Evolutionary conservation across 2,113 vertebrate species (phyloP).

Genomic region (Anser cygnoides): DNA sequence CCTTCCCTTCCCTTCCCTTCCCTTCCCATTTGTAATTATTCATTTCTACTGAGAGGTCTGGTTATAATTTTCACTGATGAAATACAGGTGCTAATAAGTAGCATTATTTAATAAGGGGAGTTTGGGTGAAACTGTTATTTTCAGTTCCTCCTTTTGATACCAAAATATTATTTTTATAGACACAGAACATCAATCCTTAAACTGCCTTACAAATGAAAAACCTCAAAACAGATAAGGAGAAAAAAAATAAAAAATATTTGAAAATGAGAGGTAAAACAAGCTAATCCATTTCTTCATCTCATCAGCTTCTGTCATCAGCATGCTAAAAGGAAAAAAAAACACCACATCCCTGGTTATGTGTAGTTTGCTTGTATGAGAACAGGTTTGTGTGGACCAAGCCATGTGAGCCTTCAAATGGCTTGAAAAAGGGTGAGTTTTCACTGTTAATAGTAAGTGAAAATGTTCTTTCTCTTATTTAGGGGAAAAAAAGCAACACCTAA

Average conservation of each 20-base stretch:
- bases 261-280: background rate
- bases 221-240: background rate
- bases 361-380: background rate
- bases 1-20: no score
- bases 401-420: background rate
- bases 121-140: background rate
- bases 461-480: conserved; percentile 45
- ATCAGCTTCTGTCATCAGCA: background rate
- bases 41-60: background rate
- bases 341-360: background rate
- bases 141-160: background rate
- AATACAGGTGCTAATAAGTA: background rate
- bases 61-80: background rate
- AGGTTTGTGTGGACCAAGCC: background rate
- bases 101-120: background rate
- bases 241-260: background rate
- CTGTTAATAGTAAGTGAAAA: conserved; percentile 52
- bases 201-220: background rate
- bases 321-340: background rate
- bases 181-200: background rate
- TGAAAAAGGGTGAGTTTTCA: conserved; percentile 23
- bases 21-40: no score
- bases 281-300: background rate
- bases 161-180: background rate
- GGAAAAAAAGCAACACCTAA: background rate